These are phyloP conservation scores for Xanthorhoe spadicearia DNA, from an alignment of 2,888 invertebrate genomes.

Conservation along the genomic window DNA sequence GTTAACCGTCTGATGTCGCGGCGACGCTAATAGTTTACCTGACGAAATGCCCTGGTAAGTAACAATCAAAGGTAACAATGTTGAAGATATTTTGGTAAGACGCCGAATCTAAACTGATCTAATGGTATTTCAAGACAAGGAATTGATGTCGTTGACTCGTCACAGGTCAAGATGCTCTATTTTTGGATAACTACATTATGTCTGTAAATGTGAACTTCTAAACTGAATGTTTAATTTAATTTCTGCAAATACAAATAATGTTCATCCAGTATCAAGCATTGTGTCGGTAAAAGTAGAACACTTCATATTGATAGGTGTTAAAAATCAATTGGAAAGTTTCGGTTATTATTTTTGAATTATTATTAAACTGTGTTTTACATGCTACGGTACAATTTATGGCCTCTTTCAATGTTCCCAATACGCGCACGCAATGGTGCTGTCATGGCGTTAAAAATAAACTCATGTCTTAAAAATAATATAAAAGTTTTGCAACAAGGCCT, in stretches of 20 bases:
- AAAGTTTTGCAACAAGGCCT: conserved; percentile 58
- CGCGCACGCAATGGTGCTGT: conserved; percentile 67
- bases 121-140: not conserved
- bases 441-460: conserved; percentile 59
- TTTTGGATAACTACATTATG: too few species aligned
- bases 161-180: too few species aligned
- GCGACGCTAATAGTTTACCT: conserved; percentile 52
- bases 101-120: not conserved
- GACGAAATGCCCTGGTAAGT: conserved; percentile 3
- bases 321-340: conserved; percentile 39
- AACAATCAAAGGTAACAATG: not conserved
- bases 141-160: not conserved
- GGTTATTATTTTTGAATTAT: conserved; percentile 51
- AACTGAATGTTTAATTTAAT: too few species aligned
- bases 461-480: conserved; percentile 28
- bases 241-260: too few species aligned
- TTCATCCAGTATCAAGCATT: not conserved
- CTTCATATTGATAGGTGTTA: conserved; percentile 23
- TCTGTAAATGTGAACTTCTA: too few species aligned
- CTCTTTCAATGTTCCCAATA: conserved; percentile 68
- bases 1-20: conserved; percentile 68
- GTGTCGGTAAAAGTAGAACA: not conserved
- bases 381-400: conserved; percentile 62
- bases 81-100: not conserved
- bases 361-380: conserved; percentile 63